A percentile compares a stretch with the other conserved stretches of the same genome.
Evolutionary conservation across 2,113 vertebrate genomes (phyloP).

Genomic region (Ammodramus savannarum): DNA sequence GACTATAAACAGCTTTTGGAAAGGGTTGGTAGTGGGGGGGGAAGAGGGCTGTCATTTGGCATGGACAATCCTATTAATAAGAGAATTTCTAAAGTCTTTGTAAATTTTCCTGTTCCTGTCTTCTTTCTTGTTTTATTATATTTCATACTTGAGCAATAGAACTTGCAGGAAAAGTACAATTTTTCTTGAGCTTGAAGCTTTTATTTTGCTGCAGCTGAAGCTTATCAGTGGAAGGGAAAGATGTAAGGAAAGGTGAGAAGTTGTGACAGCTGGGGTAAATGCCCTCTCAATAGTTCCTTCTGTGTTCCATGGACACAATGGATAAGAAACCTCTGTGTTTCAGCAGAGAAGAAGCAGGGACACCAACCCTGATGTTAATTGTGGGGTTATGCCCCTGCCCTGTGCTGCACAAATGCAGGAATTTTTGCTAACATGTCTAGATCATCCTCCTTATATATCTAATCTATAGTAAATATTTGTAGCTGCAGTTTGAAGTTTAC

Average conservation of each 20-base stretch:
- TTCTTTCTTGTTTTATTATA: neutral
- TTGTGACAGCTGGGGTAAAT: neutral
- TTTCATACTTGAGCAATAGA: neutral
- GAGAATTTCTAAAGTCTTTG: neutral
- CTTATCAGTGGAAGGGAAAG: neutral
- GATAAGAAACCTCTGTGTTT: neutral
- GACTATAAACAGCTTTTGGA: slow-evolving; percentile 22
- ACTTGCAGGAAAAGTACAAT: neutral
- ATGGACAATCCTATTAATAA: neutral
- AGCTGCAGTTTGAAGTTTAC: neutral
- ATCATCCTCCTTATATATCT: neutral
- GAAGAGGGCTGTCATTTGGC: neutral
- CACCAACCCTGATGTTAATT: neutral
- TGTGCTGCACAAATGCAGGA: rapidly evolving
- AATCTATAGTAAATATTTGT: neutral
- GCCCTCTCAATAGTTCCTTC: neutral
- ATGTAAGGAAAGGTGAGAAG: neutral
- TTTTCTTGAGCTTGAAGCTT: neutral
- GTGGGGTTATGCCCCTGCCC: neutral
- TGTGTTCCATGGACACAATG: neutral
- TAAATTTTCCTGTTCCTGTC: slow-evolving; percentile 3
- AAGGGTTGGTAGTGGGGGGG: neutral
- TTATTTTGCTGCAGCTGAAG: neutral
- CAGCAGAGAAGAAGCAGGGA: neutral
- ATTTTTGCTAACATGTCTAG: neutral